Percentiles rank a stretch among this genome's conserved stretches.
Conservation (phyloP, 2,113 vertebrate species). For the Ia io region DNA sequence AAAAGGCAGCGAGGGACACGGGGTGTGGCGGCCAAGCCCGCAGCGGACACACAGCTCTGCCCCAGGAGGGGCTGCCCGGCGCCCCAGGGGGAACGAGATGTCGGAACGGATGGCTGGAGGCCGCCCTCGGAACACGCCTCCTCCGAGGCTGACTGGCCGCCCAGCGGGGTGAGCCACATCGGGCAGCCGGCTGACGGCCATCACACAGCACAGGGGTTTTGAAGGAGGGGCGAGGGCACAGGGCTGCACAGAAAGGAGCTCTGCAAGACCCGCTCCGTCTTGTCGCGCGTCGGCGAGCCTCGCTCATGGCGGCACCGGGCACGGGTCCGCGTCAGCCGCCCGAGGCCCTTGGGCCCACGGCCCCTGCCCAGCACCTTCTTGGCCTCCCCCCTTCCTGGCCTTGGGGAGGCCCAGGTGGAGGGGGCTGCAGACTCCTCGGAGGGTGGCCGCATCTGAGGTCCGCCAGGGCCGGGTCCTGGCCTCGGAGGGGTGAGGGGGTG, state of each 20-base stretch:
- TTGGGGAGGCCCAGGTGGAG: not conserved
- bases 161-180: fast-evolving
- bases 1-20: fast-evolving
- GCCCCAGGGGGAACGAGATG: fast-evolving
- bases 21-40: not conserved
- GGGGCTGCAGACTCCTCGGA: not conserved
- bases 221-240: not conserved
- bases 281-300: not conserved
- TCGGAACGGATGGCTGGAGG: fast-evolving
- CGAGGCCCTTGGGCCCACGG: fast-evolving
- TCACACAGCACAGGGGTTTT: fast-evolving
- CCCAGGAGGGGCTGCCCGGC: not conserved
- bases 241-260: not conserved
- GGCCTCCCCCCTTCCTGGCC: not conserved
- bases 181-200: fast-evolving
- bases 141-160: fast-evolving
- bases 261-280: not conserved
- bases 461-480: not conserved
- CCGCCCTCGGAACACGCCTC: fast-evolving
- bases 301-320: fast-evolving
- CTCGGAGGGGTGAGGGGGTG: not conserved
- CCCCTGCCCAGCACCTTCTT: too few relatives aligned
- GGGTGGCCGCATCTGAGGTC: too few relatives aligned
- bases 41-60: not conserved
- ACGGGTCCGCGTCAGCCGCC: not conserved